Evolutionary conservation across 2,113 vertebrate genomes (phyloP).

Genomic region (Camarhynchus parvulus): DNA sequence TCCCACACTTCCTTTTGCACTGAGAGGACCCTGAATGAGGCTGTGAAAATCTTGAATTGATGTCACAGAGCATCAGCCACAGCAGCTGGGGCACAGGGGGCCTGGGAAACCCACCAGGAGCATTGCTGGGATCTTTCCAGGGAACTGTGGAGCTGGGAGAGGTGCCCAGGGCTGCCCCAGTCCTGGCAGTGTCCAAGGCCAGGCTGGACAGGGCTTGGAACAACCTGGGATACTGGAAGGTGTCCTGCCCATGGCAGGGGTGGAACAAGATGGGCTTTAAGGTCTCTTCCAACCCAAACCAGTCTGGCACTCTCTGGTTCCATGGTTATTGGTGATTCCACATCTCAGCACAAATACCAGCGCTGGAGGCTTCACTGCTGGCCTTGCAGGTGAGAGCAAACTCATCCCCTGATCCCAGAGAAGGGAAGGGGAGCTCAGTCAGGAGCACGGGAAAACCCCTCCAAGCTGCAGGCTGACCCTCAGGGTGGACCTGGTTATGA

Average conservation of each 20-base stretch:
- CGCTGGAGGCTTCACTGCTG: not conserved
- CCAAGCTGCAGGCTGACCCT: not conserved
- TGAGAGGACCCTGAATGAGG: not conserved
- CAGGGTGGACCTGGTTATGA: no score
- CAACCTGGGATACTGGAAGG: accelerated
- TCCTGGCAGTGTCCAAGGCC: not conserved
- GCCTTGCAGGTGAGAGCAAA: not conserved
- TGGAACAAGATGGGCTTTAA: not conserved
- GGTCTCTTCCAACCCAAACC: not conserved
- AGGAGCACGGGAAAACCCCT: not conserved
- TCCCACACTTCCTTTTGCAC: not conserved
- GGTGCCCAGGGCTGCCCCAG: not conserved
- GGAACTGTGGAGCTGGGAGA: not conserved
- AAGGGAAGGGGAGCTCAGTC: not conserved
- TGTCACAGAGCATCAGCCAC: not conserved
- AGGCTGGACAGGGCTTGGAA: accelerated
- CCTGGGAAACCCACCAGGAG: not conserved
- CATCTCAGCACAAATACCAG: not conserved
- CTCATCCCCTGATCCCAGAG: not conserved
- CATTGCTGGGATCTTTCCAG: not conserved
- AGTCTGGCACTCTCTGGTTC: not conserved
- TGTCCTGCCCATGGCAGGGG: not conserved
- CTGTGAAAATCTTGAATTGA: not conserved
- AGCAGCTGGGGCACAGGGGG: not conserved
- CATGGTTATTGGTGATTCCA: accelerated